Evolutionary conservation across 2,888 invertebrate genomes (phyloP).

Genomic region (Aphidius colemani): DNA sequence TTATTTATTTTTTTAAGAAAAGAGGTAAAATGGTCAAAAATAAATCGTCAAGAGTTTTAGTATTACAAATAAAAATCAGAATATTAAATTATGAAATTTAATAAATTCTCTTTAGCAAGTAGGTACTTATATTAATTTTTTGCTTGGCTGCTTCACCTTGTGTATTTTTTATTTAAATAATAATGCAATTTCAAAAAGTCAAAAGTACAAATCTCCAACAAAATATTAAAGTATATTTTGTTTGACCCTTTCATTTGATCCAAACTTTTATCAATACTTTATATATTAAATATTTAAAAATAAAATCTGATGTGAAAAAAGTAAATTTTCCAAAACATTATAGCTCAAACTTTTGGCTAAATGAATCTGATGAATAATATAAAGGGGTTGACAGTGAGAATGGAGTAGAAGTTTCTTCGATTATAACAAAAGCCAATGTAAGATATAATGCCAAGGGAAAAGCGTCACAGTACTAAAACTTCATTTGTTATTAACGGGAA

Average conservation of each 20-base stretch:
- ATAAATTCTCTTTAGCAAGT: slow-evolving; percentile 57
- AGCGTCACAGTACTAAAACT: slow-evolving; percentile 42
- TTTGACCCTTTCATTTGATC: slow-evolving; percentile 8
- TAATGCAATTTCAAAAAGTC: slow-evolving; percentile 43
- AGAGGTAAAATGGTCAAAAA: slow-evolving; percentile 16
- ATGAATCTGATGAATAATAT: slow-evolving; percentile 55
- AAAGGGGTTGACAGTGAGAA: slow-evolving; percentile 54
- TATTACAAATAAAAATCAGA: slow-evolving; percentile 39
- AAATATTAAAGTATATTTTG: slow-evolving; percentile 39
- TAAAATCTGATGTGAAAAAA: neutral
- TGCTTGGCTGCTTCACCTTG: slow-evolving; percentile 35
- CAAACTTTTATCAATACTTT: neutral
- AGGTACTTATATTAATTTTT: slow-evolving; percentile 51
- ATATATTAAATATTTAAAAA: slow-evolving; percentile 10
- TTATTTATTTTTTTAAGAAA: no score
- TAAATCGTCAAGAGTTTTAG: slow-evolving; percentile 28
- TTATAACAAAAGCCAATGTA: slow-evolving; percentile 54
- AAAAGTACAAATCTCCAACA: slow-evolving; percentile 38
- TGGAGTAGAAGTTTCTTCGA: slow-evolving; percentile 51
- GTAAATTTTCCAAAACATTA: slow-evolving; percentile 5
- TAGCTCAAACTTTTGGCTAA: slow-evolving; percentile 52
- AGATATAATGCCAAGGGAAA: slow-evolving; percentile 10
- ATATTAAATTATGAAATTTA: slow-evolving; percentile 59
- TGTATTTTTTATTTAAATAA: slow-evolving; percentile 58
- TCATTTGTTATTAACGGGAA: slow-evolving; percentile 58